phyloP scores from a whole-genome alignment of 2,797 vertebrate species.

The Notamacropus eugenii region DNA sequence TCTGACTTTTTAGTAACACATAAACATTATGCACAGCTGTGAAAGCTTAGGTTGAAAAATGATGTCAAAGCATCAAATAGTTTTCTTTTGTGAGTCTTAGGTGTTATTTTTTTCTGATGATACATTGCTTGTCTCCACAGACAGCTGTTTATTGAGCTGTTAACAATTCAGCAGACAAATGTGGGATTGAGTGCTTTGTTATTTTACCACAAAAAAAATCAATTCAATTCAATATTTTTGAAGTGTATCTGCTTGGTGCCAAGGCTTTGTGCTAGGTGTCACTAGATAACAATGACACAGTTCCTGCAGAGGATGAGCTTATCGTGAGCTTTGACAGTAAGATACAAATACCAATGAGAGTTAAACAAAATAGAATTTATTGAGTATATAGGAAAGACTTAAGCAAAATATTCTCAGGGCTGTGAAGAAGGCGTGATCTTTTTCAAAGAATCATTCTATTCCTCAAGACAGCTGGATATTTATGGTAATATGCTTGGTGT shows the following conservation, averaged over 20 bases:
- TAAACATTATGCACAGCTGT: neutral
- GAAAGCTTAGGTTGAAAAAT: constrained; percentile 27
- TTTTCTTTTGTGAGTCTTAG: neutral
- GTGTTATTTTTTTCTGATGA: neutral
- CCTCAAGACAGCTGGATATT: neutral
- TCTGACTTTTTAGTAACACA: neutral
- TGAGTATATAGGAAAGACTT: neutral
- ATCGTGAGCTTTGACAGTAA: neutral
- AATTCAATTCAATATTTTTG: neutral
- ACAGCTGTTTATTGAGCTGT: neutral
- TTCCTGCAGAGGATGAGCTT: neutral
- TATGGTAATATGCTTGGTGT: neutral
- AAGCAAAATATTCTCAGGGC: neutral
- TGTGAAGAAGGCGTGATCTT: neutral
- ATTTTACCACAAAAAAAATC: neutral
- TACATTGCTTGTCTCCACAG: neutral
- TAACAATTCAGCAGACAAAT: neutral
- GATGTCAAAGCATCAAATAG: neutral
- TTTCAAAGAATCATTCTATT: neutral
- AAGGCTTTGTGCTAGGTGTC: neutral
- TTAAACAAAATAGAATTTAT: neutral
- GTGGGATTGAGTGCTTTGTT: neutral
- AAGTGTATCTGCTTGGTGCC: neutral
- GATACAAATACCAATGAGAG: neutral
- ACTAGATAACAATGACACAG: neutral